Evolutionary conservation across 1,140 invertebrate genomes (phyloP), one percentile per base, ranked within the genome.

Genomic region (Patella vulgata): DNA sequence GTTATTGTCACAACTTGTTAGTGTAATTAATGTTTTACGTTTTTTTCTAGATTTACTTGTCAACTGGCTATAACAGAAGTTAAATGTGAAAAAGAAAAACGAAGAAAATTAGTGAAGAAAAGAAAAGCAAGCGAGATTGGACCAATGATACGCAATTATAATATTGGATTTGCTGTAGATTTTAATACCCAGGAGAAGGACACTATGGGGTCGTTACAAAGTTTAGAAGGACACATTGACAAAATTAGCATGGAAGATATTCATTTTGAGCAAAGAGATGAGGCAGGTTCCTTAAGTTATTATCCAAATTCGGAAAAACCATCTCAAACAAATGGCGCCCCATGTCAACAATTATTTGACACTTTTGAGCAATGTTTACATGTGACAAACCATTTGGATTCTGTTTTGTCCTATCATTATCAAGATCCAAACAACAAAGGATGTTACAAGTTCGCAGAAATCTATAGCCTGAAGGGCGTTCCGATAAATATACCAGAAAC

Each of bases 361-460:
- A 91, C 92, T 2, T 93, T 95, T 80, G 92, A 95, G 63, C 91
- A 94, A 82, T 92, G 95, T 69, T 85, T 96, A 21, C 89, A 91
- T 72, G 90, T 92, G 53, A 92, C 93, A 8, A 86, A 90, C 33
- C 90, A 94, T 66, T 91, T 94, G 79, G 94, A 96, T 69, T 90
- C 93, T 6, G 83, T 95, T 1, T 92, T 95, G 87, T 91, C 93
- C 0, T 96, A 93, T 83, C 94, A 96, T 84, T 96, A 95, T 77
- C 89, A 92, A 76, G 90, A 93, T 74, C 80, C 79, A 40, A 89
- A 92, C 76, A 92, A 94, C 80, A 91, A 89, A 86, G 88, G 59
- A 11, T 62, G 59, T n/a, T 67, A 92, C 47, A 92, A 92, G 82
- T 89, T 95, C 60, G 93, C 92, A 2, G 92, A 95, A 85, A 93